Evolutionary conservation across 2,888 invertebrate genomes (phyloP), one percentile per base, ranked within the genome.

Genomic region (Apomyelois bistriatella): DNA sequence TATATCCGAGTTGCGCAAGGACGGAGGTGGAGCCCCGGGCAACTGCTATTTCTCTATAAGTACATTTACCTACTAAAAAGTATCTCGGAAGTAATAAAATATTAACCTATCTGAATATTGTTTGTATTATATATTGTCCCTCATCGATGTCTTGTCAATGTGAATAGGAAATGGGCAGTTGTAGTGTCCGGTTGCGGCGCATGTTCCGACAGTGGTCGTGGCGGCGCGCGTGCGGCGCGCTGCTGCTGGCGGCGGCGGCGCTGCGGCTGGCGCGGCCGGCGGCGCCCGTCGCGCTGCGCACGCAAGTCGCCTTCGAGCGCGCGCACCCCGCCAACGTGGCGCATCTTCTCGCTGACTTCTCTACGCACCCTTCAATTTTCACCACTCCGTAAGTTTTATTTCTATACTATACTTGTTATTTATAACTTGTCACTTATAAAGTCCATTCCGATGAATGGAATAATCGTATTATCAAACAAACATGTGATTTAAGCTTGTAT

Each of bases 301-400:
- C 50, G 59, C 58, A 60, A 42, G 41, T 49, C 37, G 43, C 48
- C 41, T 64, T 57, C 59, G 55, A 66, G 60, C 62, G 61, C 53
- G 52, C 57, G 48, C 28, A 37, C 56, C 62, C 43, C 57, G 58
- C 53, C 22, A 17, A 54, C 43, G 64, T 79, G 35, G 77, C 79
- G 53, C 76, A 78, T 58, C 68, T 65, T 56, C 79, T 84, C 51
- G 79, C 83, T 3, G 83, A 82, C 68, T 79, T 79, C 64, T 66
- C 68, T 49, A 64, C 76, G 53, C 72, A 78, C 48, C 71, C 76
- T 37, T 66, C 64, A 4, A 30, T 22, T 30, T 38, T 42, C 22
- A 12, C 37, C 5, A 35, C 32, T 6, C 37, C 40, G 43, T 37
- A 36, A 8, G 46, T 37, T 32, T 32, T 32, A 32, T 22, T 22